These are phyloP conservation scores for Plectus sambesii DNA, from an alignment of 1,140 invertebrate species.

Conservation along the genomic window DNA sequence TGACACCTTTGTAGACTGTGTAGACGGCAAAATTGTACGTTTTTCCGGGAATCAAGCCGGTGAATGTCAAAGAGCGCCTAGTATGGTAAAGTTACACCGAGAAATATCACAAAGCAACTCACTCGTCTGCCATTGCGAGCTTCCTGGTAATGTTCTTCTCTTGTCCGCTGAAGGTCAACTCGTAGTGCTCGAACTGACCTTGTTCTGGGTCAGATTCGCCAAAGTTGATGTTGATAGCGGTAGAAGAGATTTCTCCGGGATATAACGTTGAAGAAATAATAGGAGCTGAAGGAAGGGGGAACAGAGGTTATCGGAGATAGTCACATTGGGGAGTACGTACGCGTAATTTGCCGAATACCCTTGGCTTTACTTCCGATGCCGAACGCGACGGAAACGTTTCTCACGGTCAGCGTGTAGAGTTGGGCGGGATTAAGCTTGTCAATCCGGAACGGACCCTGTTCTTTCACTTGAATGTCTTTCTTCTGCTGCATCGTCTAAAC, in stretches of 20 bases:
- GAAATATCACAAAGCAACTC: slow-evolving; percentile 19
- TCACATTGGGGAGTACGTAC: slow-evolving; percentile 26
- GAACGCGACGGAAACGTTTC: slow-evolving; percentile 35
- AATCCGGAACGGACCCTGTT: slow-evolving; percentile 22
- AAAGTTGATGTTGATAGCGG: slow-evolving; percentile 42
- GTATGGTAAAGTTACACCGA: slow-evolving; percentile 12
- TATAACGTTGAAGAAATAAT: slow-evolving; percentile 42
- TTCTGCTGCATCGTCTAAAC: neutral
- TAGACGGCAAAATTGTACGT: slow-evolving; percentile 38
- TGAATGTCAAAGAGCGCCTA: slow-evolving; percentile 45
- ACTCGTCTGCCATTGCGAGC: slow-evolving; percentile 36
- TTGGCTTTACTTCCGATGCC: slow-evolving; percentile 23
- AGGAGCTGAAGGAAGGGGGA: no score
- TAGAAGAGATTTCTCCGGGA: slow-evolving; percentile 40
- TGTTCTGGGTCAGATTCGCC: slow-evolving; percentile 42
- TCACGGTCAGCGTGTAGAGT: slow-evolving; percentile 36
- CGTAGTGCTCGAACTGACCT: slow-evolving; percentile 36
- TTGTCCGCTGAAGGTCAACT: slow-evolving; percentile 33
- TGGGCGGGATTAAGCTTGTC: slow-evolving; percentile 32
- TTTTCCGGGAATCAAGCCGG: slow-evolving; percentile 42
- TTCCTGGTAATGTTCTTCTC: slow-evolving; percentile 41
- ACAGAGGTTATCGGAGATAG: no score
- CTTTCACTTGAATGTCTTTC: slow-evolving; percentile 19
- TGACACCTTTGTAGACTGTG: slow-evolving; percentile 38
- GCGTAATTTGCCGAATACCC: slow-evolving; percentile 33